Evolutionary conservation across 1,140 invertebrate genomes (phyloP), one percentile per base, ranked within the genome.

Genomic region (Drosophila equinoxialis): DNA sequence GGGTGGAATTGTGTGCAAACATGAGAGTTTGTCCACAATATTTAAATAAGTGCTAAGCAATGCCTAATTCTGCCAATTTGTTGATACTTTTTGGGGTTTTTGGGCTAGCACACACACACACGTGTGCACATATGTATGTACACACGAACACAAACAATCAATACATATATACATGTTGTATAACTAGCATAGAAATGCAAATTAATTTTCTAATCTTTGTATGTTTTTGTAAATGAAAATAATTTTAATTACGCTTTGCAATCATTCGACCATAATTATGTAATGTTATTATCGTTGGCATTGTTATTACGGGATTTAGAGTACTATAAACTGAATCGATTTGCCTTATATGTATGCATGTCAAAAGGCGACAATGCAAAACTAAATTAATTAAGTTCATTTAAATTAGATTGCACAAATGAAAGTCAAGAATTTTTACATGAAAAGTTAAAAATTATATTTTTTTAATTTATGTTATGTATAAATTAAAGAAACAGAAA

Each of bases 21-120:
- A 51, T 23, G 45, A 51, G 10, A 51, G 45, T 51, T 51, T 51
- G 45, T 51, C 17, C 45, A 23, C 45, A 51, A 23, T 23, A 51
- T 51, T 51, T 20, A 23, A 51, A 51, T 51, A 51, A 51, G 45
- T 51, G 45, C 45, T 51, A 51, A 51, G 45, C 45, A 51, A 51
- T 20, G 59, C n/a, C n/a, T 51, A 51, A 51, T 51, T 17, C 45
- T 23, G 45, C 23, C 45, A 51, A 51, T 51, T 51, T 51, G 45
- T 51, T 51, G 45, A 51, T 51, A 20, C 45, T 51, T 51, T 51
- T 51, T 51, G 45, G 45, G 45, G 45, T 51, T 51, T 30, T 51
- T 11, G 37, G 54, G 39, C 23, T 37, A 41, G 60, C 55, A 65
- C 55, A 42, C 10, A 57, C 10, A 23, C 55, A 73, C 39, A 60